phyloP scores from a whole-genome alignment of 2,797 vertebrate species.

The Melanotaenia trifasciata region DNA sequence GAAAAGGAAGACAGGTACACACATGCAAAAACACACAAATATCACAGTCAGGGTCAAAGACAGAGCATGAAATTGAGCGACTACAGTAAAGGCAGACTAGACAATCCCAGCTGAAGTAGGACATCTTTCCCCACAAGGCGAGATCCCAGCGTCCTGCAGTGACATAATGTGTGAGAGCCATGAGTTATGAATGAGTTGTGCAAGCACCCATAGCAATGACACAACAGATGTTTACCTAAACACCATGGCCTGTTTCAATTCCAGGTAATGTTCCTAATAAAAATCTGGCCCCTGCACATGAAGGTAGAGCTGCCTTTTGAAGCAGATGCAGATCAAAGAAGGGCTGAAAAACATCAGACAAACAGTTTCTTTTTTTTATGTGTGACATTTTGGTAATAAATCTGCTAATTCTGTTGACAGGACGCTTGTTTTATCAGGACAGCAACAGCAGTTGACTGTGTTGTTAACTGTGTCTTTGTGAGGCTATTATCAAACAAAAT shows the following conservation, averaged over 20 bases:
- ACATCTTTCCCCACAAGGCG: conserved; percentile 45
- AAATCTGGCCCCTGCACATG: conserved; percentile 18
- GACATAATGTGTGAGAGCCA: conserved; percentile 52
- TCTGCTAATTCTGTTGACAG: conserved; percentile 12
- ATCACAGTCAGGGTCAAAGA: conserved; percentile 34
- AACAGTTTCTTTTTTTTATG: background rate
- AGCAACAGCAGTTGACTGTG: background rate
- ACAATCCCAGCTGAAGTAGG: conserved; percentile 47
- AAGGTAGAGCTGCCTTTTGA: conserved; percentile 28
- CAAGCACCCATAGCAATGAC: conserved; percentile 34
- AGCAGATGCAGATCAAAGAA: conserved; percentile 10
- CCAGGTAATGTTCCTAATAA: conserved; percentile 9
- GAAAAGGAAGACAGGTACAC: background rate
- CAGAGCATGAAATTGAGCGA: conserved; percentile 25
- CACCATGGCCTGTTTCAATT: conserved; percentile 29
- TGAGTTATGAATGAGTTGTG: conserved; percentile 60
- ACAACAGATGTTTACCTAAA: conserved; percentile 59
- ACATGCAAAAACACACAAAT: conserved; percentile 11
- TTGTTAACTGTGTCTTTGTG: background rate
- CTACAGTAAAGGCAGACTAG: conserved; percentile 41
- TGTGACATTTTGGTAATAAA: conserved; percentile 31
- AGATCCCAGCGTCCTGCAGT: conserved; percentile 53
- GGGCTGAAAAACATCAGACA: conserved; percentile 27
- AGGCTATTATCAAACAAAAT: background rate
- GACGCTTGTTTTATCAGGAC: background rate